Percentiles rank a stretch among this genome's conserved stretches.
These are phyloP conservation scores for Drosophila subpulchrella DNA, from an alignment of 1,140 invertebrate genomes.

Conservation along the genomic window DNA sequence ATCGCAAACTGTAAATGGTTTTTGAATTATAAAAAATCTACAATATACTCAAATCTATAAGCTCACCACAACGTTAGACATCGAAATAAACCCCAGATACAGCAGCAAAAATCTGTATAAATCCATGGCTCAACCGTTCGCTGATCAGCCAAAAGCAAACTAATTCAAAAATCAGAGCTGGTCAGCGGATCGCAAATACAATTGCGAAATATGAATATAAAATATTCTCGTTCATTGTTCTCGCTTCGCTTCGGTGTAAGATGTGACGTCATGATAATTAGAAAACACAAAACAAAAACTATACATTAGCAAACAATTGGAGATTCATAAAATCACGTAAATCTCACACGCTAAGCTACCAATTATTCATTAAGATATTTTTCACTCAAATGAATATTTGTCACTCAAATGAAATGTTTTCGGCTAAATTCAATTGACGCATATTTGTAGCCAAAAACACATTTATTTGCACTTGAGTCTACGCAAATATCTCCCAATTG, in stretches of 20 bases:
- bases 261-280: conserved; percentile 59
- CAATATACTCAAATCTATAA: background rate
- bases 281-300: conserved; percentile 16
- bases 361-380: background rate
- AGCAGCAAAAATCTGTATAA: background rate
- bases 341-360: conserved; percentile 31
- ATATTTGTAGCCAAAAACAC: background rate
- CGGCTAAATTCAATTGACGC: background rate
- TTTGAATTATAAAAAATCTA: too few species aligned
- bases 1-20: conserved; percentile 34
- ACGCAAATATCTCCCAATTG: conserved; percentile 12
- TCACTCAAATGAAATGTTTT: background rate
- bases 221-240: conserved; percentile 37
- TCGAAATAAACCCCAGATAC: conserved; percentile 5
- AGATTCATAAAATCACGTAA: conserved; percentile 5
- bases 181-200: conserved; percentile 18
- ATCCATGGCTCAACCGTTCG: conserved; percentile 28
- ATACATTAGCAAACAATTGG: conserved; percentile 21
- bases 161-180: conserved; percentile 9
- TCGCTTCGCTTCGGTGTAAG: conserved; percentile 38
- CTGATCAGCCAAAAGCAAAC: conserved; percentile 32
- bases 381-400: conserved; percentile 7
- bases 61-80: conserved; percentile 9
- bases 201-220: conserved; percentile 30
- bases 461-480: background rate